These are phyloP conservation scores for Bombyx mori DNA, from an alignment of 1,140 invertebrate genomes.

Conservation along the genomic window DNA sequence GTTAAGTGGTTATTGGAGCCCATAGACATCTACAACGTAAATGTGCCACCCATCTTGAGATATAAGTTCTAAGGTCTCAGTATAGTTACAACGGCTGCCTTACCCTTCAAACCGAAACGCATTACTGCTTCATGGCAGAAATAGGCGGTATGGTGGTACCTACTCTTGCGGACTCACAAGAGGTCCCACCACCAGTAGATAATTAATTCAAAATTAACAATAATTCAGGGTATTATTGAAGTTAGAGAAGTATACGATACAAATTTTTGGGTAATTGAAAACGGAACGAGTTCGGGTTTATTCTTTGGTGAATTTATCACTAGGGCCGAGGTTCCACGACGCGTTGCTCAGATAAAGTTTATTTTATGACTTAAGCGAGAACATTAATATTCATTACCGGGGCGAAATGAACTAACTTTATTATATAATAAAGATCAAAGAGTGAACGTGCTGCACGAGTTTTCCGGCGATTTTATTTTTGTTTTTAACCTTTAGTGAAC, in stretches of 20 bases:
- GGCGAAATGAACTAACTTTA: constrained; percentile 63
- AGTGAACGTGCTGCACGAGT: constrained; percentile 23
- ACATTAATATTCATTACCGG: constrained; percentile 65
- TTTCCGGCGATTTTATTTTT: constrained; percentile 15
- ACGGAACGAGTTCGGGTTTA: constrained; percentile 43
- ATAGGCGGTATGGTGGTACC: no score
- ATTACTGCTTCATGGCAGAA: no score
- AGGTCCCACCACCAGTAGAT: no score
- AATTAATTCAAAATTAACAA: no score
- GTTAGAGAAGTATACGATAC: constrained; percentile 30
- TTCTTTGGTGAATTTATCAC: constrained; percentile 60
- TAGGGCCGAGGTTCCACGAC: constrained; percentile 31
- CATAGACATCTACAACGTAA: no score
- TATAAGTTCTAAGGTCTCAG: no score
- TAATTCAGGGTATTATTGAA: constrained; percentile 20
- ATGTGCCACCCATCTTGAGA: no score
- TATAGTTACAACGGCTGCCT: no score
- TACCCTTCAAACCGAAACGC: no score
- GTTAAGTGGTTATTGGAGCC: no score
- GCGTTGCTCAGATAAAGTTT: constrained; percentile 63
- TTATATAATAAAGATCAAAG: constrained; percentile 62
- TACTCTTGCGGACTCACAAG: no score
- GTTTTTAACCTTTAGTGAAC: constrained; percentile 8
- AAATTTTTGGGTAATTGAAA: constrained; percentile 54
- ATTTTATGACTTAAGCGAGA: constrained; percentile 64